A percentile compares a stretch with the other conserved stretches of the same genome.
phyloP scores from a whole-genome alignment of 2,888 invertebrate genomes.

The Alloscopus bannaensis region DNA sequence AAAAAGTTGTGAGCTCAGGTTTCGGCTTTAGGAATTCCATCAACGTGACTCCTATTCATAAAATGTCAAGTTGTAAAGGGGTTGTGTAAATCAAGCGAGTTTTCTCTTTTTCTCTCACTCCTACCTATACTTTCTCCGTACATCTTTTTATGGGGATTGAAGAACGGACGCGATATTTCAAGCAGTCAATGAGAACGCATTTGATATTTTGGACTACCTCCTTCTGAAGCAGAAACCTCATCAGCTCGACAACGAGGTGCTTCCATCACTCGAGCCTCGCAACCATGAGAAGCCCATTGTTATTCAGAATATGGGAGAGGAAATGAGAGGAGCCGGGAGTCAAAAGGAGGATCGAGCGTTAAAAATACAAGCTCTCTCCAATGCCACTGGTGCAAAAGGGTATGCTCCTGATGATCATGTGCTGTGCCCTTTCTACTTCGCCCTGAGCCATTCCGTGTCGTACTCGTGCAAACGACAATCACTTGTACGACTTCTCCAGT shows the following conservation, averaged over 20 bases:
- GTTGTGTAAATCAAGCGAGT: conserved; percentile 12
- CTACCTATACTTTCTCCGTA: neutral
- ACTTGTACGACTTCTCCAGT: conserved; percentile 51
- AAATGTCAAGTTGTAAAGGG: conserved; percentile 14
- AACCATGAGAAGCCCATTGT: neutral
- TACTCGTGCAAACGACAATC: conserved; percentile 36
- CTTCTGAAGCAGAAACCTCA: conserved; percentile 29
- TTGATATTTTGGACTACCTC: conserved; percentile 68
- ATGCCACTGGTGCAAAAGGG: conserved; percentile 8
- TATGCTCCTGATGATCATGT: conserved; percentile 43
- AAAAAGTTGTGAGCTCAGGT: too few species aligned
- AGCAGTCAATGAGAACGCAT: conserved; percentile 70
- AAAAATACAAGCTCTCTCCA: conserved; percentile 27
- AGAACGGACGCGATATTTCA: conserved; percentile 71
- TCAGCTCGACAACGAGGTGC: neutral
- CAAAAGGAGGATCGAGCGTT: conserved; percentile 10
- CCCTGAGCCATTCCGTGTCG: conserved; percentile 29
- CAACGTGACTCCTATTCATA: neutral
- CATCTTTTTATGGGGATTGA: neutral
- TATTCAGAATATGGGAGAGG: neutral
- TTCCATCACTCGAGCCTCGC: neutral
- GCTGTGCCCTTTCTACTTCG: conserved; percentile 60
- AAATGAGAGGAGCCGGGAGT: conserved; percentile 13
- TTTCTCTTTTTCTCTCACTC: conserved; percentile 35
- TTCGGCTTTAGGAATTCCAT: neutral